A percentile compares a stretch with the other conserved stretches of the same genome.
Evolutionary conservation across 2,888 invertebrate genomes (phyloP).

Genomic region (Archaeoteleia sp.): DNA sequence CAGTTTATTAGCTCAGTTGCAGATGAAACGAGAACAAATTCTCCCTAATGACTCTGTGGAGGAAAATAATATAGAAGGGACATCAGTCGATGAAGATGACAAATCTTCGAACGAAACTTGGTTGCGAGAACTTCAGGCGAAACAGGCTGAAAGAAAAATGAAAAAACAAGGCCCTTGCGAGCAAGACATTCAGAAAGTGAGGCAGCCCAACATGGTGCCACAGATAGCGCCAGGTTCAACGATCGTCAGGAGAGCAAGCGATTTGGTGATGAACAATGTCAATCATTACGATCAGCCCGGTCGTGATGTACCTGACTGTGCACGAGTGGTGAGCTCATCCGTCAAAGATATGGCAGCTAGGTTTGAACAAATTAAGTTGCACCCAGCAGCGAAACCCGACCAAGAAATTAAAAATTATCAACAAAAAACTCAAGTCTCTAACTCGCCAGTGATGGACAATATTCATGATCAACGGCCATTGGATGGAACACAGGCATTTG

Average conservation of each 20-base stretch:
- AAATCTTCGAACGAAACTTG: conserved; percentile 79
- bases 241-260: conserved; percentile 67
- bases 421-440: conserved; percentile 54
- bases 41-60: conserved; percentile 62
- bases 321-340: conserved; percentile 68
- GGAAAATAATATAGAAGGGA: conserved; percentile 64
- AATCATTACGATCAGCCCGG: conserved; percentile 58
- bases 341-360: conserved; percentile 89
- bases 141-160: conserved; percentile 81
- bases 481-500: conserved; percentile 49
- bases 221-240: conserved; percentile 56
- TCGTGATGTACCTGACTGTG: conserved; percentile 67
- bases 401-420: conserved; percentile 42
- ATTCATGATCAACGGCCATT: conserved; percentile 41
- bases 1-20: conserved; percentile 68
- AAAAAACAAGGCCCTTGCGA: conserved; percentile 73
- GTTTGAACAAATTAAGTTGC: conserved; percentile 80
- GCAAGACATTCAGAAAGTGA: conserved; percentile 68
- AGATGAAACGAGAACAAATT: conserved; percentile 74
- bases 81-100: conserved; percentile 60
- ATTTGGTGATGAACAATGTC: conserved; percentile 67
- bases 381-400: conserved; percentile 61
- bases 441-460: conserved; percentile 54
- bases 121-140: conserved; percentile 87
- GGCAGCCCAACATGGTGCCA: conserved; percentile 41